Evolutionary conservation across 2,797 vertebrate genomes (phyloP).

Genomic region (Siniperca obscura): DNA sequence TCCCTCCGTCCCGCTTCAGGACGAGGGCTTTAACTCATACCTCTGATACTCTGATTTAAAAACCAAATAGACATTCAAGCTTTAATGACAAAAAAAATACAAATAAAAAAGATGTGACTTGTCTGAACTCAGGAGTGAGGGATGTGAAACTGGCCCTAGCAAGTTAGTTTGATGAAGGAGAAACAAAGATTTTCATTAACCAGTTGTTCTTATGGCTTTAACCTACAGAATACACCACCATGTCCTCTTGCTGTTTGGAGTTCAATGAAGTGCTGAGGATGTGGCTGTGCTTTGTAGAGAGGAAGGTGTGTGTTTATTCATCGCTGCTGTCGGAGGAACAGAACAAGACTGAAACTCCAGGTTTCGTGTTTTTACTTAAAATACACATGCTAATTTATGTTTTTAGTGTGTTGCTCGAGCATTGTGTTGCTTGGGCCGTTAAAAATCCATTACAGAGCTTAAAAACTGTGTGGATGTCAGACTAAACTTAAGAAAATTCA

Average conservation of each 20-base stretch:
- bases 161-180: conserved; percentile 39
- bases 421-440: neutral
- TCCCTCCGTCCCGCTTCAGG: conserved; percentile 47
- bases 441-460: conserved; percentile 32
- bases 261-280: conserved; percentile 11
- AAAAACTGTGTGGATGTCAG: conserved; percentile 17
- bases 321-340: conserved; percentile 57
- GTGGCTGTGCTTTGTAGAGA: conserved; percentile 39
- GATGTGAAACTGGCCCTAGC: conserved; percentile 59
- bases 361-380: conserved; percentile 19
- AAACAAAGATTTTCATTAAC: conserved; percentile 48
- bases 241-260: conserved; percentile 10
- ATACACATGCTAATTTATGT: neutral
- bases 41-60: conserved; percentile 81
- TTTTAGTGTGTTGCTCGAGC: conserved; percentile 10
- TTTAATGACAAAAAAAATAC: conserved; percentile 70
- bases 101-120: conserved; percentile 50
- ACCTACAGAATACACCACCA: conserved; percentile 35
- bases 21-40: conserved; percentile 73
- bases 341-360: conserved; percentile 11
- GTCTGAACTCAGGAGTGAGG: conserved; percentile 80
- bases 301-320: conserved; percentile 46
- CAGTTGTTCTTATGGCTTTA: conserved; percentile 70
- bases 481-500: neutral
- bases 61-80: conserved; percentile 85